Evolutionary conservation across 2,113 vertebrate species (phyloP).

Genomic region (Serinus canaria): DNA sequence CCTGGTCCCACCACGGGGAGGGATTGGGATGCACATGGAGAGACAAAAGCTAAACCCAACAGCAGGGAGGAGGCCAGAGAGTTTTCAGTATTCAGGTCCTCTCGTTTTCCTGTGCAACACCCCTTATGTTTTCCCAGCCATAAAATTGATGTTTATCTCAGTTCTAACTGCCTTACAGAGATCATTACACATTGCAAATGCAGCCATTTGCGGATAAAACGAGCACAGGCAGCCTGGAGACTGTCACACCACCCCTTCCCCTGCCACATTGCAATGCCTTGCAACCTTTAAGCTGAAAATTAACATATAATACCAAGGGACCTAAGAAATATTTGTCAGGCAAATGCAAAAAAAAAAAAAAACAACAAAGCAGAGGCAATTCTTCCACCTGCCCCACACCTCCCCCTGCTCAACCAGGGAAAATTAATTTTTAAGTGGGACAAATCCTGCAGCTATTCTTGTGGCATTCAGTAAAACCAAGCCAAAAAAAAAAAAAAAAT

Average conservation of each 20-base stretch:
- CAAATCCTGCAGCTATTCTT: neutral
- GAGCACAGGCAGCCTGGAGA: conserved; percentile 6
- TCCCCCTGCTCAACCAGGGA: neutral
- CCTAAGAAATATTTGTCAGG: neutral
- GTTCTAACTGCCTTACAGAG: conserved; percentile 51
- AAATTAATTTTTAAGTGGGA: neutral
- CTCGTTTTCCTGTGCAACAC: neutral
- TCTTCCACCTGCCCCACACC: neutral
- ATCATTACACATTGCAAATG: conserved; percentile 51
- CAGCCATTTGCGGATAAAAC: conserved; percentile 11
- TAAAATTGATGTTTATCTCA: conserved; percentile 43
- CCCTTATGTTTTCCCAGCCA: conserved; percentile 32
- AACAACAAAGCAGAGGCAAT: neutral
- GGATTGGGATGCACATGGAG: neutral
- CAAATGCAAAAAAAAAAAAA: accelerated
- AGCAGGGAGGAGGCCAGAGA: conserved; percentile 15
- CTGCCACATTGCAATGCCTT: neutral
- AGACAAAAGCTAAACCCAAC: neutral
- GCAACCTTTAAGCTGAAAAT: conserved; percentile 4
- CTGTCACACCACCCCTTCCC: neutral
- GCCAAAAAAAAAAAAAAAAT: no score
- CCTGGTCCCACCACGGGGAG: neutral
- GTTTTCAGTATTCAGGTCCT: neutral
- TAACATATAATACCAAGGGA: neutral
- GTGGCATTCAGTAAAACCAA: neutral